Base-by-base conservation (phyloP, 2,888 invertebrate genomes). In the Mythimna ferrago region DNA sequence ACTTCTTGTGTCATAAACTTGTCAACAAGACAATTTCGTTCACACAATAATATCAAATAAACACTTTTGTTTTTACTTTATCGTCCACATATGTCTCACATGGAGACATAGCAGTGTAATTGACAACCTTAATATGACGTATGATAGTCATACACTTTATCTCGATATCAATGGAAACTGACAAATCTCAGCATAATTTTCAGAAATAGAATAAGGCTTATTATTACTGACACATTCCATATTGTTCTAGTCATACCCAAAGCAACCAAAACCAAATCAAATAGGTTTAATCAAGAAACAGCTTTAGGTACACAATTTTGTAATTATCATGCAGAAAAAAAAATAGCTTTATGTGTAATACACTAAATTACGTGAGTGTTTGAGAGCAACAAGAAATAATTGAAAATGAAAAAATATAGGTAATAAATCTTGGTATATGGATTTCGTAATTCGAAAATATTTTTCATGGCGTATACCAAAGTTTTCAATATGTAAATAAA, bases 381-480 rank as follows among this genome's bases (percentile, higher is more conserved):
- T 77, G 82, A 83, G 75, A 72, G 81, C 82, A 84, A 82, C 51
- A 72, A 73, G 78, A 79, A 84, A 64, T 76, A 82, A 80, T 51
- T 67, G 26, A 82, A 76, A 83, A 78, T 82, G 76, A 82, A 83
- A 83, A 81, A 76, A 86, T 90, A 83, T 66, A 80, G 89, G 90
- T 71, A 73, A 86, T 92, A 92, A 91, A 92, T 91, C 86, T 89
- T 82, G 62, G 57, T 69, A 78, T 83, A 89, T 89, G 86, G 85
- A 90, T 87, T 91, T 85, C 87, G 82, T 87, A 87, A 87, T 85
- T 89, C 73, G 81, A 89, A 88, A 89, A 88, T 92, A 92, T 93
- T 93, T 94, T 94, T 93, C 91, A 89, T 90, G 91, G 86, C 85
- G 86, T 85, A 90, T 89, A 89, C 81, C 83, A 87, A 88, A 84